Evolutionary conservation across 2,888 invertebrate species (phyloP), one percentile per base, ranked within the genome.

Genomic region (Patella pellucida): DNA sequence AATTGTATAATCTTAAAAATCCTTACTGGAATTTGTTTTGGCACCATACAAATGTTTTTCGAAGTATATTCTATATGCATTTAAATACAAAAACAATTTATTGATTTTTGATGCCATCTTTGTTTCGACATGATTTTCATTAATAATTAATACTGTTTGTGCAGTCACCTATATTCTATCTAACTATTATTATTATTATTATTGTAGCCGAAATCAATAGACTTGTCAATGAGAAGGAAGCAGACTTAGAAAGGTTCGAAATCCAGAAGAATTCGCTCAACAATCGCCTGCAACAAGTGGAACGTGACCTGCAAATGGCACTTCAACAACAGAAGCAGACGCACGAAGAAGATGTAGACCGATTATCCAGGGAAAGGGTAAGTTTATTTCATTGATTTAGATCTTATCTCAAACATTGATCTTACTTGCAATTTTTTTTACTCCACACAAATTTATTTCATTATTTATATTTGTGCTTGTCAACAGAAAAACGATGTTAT

Each of bases 281-380:
- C 86, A 95, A 95, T 88, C 94, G 95, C 71, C 92, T 97, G 87
- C 95, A 94, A 82, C 95, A 96, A 86, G 94, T 95, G 0, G 91
- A 91, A 82, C 87, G 90, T 75, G 91, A 92, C 81, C 87, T 91
- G 73, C 88, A 89, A 83, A 78, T 89, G 78, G 86, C 89, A 7
- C 82, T 91, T 51, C 88, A 89, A n/a, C 90, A 91, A 82, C 90
- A 90, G 83, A 89, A 90, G 79, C 89, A 90, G 79, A 87, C 90
- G 11, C 91, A 91, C 83, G 91, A 91, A 82, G 91, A 91, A 74
- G 91, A 92, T 83, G 85, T 90, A 9, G 91, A 92, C 74, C 81
- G 91, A 68, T 82, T 92, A 41, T 83, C 83, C 51, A 83, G 88
- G 74, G 91, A 92, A 80, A 91, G 91, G 86, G 91, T 91, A 77